Conservation (phyloP, 2,113 vertebrate genomes). For the Anser brachyrhynchus region DNA sequence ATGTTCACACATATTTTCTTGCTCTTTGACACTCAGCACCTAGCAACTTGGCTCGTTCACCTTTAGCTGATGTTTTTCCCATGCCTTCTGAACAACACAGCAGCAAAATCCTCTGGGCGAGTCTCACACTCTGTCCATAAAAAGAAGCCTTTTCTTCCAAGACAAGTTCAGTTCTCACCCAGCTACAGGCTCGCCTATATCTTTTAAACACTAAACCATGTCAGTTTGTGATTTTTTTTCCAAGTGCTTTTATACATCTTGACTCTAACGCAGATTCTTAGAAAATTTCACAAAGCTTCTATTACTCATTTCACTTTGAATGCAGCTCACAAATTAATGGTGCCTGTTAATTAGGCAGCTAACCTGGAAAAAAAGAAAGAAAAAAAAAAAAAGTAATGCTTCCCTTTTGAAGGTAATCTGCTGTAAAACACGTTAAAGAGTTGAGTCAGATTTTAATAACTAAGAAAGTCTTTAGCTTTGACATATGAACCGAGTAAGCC, state of each 20-base stretch:
- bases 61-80: background rate
- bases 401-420: conserved; percentile 8
- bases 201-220: background rate
- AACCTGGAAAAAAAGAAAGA: background rate
- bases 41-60: background rate
- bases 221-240: conserved; percentile 11
- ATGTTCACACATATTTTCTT: background rate
- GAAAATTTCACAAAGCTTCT: background rate
- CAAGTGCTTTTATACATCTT: conserved; percentile 1
- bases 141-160: background rate
- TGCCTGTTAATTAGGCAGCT: conserved; percentile 64
- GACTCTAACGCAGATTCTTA: background rate
- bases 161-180: background rate
- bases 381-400: background rate
- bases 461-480: conserved; percentile 53
- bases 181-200: background rate
- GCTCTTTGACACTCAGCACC: background rate
- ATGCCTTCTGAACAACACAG: background rate
- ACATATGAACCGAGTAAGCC: conserved; percentile 7
- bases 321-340: conserved; percentile 41
- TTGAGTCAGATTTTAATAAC: conserved; percentile 51
- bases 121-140: background rate
- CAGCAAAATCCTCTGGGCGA: background rate
- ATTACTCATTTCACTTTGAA: conserved; percentile 11
- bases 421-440: conserved; percentile 14